These are phyloP conservation scores for Drosophila nr. medialis DNA, from an alignment of 2,888 invertebrate genomes.

Conservation along the genomic window DNA sequence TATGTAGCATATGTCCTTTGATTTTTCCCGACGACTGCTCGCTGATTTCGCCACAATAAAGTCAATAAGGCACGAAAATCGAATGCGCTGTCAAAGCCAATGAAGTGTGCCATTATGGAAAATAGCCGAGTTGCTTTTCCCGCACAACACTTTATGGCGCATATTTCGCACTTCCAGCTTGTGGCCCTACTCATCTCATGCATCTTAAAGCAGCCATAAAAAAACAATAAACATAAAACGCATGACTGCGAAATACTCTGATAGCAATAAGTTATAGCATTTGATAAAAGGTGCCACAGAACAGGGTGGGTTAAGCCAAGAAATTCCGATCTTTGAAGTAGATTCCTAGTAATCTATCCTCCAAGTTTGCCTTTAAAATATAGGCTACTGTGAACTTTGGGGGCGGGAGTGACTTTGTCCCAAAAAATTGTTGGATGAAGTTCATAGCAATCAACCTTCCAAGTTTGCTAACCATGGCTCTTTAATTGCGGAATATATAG, in stretches of 20 bases:
- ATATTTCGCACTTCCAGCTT: conserved; percentile 31
- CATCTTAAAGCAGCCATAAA: conserved; percentile 47
- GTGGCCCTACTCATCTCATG: conserved; percentile 7
- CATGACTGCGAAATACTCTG: neutral
- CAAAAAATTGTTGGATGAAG: too few species aligned
- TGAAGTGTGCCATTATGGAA: conserved; percentile 68
- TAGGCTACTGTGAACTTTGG: neutral
- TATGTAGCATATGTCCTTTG: conserved; percentile 3
- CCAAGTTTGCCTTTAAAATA: neutral
- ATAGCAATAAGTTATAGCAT: neutral
- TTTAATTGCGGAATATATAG: too few species aligned
- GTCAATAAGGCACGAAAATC: conserved; percentile 71
- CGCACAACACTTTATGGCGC: conserved; percentile 52
- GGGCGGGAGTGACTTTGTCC: too few species aligned
- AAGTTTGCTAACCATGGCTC: too few species aligned
- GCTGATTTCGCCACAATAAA: conserved; percentile 63
- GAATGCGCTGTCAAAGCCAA: conserved; percentile 59
- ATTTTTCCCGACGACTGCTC: conserved; percentile 10
- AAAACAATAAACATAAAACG: conserved; percentile 13
- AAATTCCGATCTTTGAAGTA: neutral
- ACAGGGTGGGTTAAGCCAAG: neutral
- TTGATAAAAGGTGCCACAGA: neutral
- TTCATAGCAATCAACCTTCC: neutral
- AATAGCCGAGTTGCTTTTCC: conserved; percentile 54
- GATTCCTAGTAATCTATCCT: too few species aligned